A percentile compares a stretch with the other conserved stretches of the same genome.
phyloP scores from a whole-genome alignment of 2,797 vertebrate genomes.

The Telmatherina bonti region DNA sequence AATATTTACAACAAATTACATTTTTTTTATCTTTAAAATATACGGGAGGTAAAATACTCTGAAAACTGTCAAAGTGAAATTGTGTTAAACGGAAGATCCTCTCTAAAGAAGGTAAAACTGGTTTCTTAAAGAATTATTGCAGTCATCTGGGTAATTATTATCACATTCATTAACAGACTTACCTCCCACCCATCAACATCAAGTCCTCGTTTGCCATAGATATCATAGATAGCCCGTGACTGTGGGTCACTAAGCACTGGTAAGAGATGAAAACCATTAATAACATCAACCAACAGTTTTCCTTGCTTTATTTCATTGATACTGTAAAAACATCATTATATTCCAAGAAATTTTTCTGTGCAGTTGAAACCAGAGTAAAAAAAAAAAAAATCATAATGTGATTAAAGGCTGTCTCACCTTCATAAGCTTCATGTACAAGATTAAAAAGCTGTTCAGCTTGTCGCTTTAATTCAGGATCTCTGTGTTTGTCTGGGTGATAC shows the following conservation, averaged over 20 bases:
- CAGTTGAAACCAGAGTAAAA: not conserved
- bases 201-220: constrained; percentile 97
- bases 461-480: constrained; percentile 93
- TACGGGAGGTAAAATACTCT: not conserved
- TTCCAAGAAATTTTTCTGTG: not conserved
- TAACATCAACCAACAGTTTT: not conserved
- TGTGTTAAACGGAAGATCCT: not conserved
- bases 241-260: constrained; percentile 97
- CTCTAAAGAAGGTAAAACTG: not conserved
- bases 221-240: constrained; percentile 97
- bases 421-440: constrained; percentile 96
- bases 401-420: constrained; percentile 85
- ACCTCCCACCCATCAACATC: constrained; percentile 99
- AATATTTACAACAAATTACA: constrained; percentile 12
- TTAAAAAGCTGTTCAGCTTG: constrained; percentile 98
- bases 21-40: constrained; percentile 1
- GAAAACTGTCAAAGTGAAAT: not conserved
- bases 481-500: constrained; percentile 98
- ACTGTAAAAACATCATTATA: not conserved
- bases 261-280: constrained; percentile 52
- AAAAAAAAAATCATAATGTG: not conserved
- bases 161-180: constrained; percentile 60
- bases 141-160: not conserved
- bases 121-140: not conserved
- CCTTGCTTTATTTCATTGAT: not conserved